Conservation (phyloP, 2,888 invertebrate genomes). For the Cantharis nigra region DNA sequence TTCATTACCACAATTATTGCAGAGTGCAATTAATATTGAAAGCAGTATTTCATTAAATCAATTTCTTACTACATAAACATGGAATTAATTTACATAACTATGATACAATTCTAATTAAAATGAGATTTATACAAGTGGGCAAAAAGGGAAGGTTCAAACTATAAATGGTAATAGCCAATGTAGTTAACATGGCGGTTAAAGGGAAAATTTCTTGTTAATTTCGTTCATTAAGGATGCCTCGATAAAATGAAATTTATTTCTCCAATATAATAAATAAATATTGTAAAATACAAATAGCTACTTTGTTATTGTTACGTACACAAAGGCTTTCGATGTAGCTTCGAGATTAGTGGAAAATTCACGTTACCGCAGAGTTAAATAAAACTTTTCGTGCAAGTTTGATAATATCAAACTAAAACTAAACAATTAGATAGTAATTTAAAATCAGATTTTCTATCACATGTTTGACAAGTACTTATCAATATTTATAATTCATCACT, state of each 20-base stretch:
- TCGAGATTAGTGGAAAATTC: background rate
- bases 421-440: background rate
- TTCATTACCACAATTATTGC: background rate
- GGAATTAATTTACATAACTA: background rate
- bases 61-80: background rate
- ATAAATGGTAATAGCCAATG: background rate
- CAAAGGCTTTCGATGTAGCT: background rate
- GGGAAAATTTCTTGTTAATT: background rate
- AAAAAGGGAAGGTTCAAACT: background rate
- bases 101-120: background rate
- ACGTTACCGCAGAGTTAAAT: background rate
- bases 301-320: background rate
- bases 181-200: background rate
- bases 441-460: background rate
- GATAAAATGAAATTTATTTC: constrained; percentile 23
- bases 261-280: background rate
- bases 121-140: background rate
- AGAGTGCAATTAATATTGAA: background rate
- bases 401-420: background rate
- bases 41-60: background rate
- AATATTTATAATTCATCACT: background rate
- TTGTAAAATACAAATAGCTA: background rate
- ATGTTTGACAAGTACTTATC: background rate
- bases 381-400: background rate
- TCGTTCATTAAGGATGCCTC: constrained; percentile 25